Percentiles rank a stretch among this genome's conserved stretches.
These are phyloP conservation scores for Pluvianellus socialis DNA, from an alignment of 2,113 vertebrate species.

Conservation along the genomic window DNA sequence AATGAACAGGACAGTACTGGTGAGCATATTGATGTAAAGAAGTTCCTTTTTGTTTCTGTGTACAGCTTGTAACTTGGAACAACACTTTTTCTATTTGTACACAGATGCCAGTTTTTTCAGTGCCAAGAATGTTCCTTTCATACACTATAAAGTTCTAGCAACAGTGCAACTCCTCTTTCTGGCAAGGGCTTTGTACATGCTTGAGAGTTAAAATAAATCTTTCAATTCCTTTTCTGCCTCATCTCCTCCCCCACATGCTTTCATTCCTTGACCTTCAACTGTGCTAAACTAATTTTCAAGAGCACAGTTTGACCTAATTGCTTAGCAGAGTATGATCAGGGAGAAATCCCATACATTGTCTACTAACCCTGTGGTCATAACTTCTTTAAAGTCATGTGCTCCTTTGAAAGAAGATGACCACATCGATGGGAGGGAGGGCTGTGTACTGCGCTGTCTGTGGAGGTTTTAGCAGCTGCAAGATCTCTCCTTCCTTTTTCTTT, in stretches of 20 bases:
- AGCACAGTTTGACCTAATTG: slow-evolving; percentile 56
- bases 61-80: neutral
- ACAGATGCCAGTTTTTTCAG: neutral
- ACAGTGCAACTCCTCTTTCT: neutral
- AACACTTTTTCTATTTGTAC: neutral
- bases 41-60: neutral
- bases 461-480: neutral
- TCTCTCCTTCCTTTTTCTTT: neutral
- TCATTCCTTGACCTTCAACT: slow-evolving; percentile 41
- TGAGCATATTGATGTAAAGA: neutral
- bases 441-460: neutral
- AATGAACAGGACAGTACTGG: neutral
- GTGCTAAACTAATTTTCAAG: slow-evolving; percentile 38
- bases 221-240: slow-evolving; percentile 10
- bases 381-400: neutral
- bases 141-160: neutral
- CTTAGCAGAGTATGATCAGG: slow-evolving; percentile 41
- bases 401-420: neutral
- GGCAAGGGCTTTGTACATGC: neutral
- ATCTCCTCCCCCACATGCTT: neutral
- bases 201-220: slow-evolving; percentile 24
- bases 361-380: neutral
- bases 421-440: neutral
- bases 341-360: neutral
- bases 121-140: slow-evolving; percentile 24